Conservation (phyloP, 2,113 vertebrate species). For the mouse (Mus musculus) region GRCm39 chr17:17591001-17591500, state of each 20-base stretch:
- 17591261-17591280: conserved; percentile 36
- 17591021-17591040: conserved; percentile 57
- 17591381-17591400: conserved; percentile 42
- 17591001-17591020: conserved; percentile 39
- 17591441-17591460: too few relatives aligned
- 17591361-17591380: conserved; percentile 53
- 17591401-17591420: conserved; percentile 48
- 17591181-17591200: neutral
- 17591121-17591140: conserved; percentile 58
- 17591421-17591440: too few relatives aligned
- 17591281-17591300: conserved; percentile 51
- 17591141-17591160: conserved; percentile 44
- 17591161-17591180: conserved; percentile 49
- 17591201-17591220: neutral
- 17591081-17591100: conserved; percentile 55
- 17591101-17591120: conserved; percentile 15
- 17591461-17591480: too few relatives aligned
- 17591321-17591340: conserved; percentile 55
- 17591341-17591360: conserved; percentile 33
- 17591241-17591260: conserved; percentile 18
- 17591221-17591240: conserved; percentile 53
- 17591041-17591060: conserved; percentile 32
- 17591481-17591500: too few relatives aligned
- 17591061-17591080: conserved; percentile 55
- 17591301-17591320: conserved; percentile 31